These are phyloP conservation scores for Thunnus thynnus DNA, from an alignment of 2,113 vertebrate species.

Conservation along the genomic window DNA sequence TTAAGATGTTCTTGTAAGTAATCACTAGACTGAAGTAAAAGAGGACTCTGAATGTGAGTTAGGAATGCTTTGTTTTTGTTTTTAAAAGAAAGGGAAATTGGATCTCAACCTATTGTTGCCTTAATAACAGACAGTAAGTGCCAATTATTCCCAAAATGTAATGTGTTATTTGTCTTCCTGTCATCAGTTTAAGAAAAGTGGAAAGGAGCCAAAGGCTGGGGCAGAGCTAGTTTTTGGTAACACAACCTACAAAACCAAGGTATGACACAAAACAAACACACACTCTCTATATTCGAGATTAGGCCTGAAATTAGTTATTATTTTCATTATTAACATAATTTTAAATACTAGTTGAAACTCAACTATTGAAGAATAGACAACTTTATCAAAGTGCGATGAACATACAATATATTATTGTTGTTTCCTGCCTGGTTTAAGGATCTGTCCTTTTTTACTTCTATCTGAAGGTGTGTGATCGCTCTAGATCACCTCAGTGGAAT, in stretches of 20 bases:
- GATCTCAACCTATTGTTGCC: background rate
- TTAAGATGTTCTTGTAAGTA: background rate
- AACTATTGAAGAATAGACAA: background rate
- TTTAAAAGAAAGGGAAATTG: background rate
- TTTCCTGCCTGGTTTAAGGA: background rate
- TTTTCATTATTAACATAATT: background rate
- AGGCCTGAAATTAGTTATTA: background rate
- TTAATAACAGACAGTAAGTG: background rate
- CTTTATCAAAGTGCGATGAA: background rate
- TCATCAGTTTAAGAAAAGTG: conserved; percentile 87
- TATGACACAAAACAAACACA: conserved; percentile 47
- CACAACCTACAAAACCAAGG: conserved; percentile 87
- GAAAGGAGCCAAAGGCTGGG: conserved; percentile 85
- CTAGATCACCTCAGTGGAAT: conserved; percentile 87
- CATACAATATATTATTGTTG: background rate
- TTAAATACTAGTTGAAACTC: background rate
- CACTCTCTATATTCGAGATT: background rate
- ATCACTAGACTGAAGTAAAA: background rate
- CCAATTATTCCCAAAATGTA: conserved; percentile 6
- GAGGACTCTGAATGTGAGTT: background rate
- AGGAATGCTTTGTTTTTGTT: background rate
- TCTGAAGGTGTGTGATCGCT: conserved; percentile 84
- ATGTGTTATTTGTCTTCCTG: conserved; percentile 14
- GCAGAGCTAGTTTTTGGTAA: conserved; percentile 83
- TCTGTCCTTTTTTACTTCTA: background rate